These are phyloP conservation scores for Palythoa grandiflora DNA, from an alignment of 92 coral and sea anemone species.

Conservation along the genomic window DNA sequence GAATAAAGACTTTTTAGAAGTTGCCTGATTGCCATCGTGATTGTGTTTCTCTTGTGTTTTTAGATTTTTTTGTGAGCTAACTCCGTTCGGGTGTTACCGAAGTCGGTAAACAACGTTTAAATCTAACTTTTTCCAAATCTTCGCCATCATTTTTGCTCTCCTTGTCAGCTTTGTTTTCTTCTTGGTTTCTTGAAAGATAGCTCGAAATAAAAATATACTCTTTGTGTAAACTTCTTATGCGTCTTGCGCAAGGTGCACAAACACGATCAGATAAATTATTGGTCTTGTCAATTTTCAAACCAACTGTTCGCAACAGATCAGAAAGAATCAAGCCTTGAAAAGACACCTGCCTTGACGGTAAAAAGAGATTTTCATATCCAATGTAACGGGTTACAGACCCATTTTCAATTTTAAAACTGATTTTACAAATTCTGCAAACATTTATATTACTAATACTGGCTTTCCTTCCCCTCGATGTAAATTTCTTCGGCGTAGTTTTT, in stretches of 20 bases:
- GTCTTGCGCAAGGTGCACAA: conserved; percentile 16
- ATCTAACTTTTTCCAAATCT: conserved; percentile 7
- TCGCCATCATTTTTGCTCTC: conserved; percentile 22
- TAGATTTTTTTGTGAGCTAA: neutral
- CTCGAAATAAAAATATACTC: neutral
- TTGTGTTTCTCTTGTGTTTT: too few relatives aligned
- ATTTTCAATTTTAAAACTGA: neutral
- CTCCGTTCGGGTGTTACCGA: conserved; percentile 30
- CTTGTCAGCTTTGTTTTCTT: conserved; percentile 1
- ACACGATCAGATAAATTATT: conserved; percentile 10
- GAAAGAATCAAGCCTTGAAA: conserved; percentile 11
- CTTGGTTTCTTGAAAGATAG: conserved; percentile 3
- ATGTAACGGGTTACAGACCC: conserved; percentile 4
- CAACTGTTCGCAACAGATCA: conserved; percentile 26
- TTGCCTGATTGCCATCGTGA: conserved; percentile 20
- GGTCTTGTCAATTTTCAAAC: conserved; percentile 9
- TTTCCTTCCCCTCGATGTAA: neutral
- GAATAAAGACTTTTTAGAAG: conserved; percentile 20
- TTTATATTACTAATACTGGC: neutral
- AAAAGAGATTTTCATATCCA: conserved; percentile 17
- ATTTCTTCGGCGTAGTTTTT: neutral
- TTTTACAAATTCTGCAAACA: neutral
- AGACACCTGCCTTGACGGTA: conserved; percentile 3
- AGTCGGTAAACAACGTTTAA: conserved; percentile 33
- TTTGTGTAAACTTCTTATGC: conserved; percentile 13